These are phyloP conservation scores for Watsonalla binaria DNA, from an alignment of 2,888 invertebrate species.

Conservation along the genomic window DNA sequence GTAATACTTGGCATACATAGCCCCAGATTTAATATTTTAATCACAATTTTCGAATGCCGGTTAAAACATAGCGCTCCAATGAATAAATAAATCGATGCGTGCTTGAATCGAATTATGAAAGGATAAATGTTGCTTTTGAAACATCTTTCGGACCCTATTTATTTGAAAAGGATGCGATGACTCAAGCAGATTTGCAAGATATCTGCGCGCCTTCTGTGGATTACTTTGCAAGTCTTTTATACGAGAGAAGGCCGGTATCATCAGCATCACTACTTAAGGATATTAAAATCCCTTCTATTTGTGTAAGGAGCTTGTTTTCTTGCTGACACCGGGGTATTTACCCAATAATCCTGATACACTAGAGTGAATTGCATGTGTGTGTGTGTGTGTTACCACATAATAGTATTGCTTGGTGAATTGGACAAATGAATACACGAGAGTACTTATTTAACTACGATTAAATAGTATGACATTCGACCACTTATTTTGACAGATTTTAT, in stretches of 20 bases:
- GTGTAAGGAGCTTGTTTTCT: conserved; percentile 74
- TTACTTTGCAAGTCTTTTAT: conserved; percentile 78
- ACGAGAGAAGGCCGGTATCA: conserved; percentile 65
- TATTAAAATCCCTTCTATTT: conserved; percentile 76
- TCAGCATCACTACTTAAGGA: conserved; percentile 69
- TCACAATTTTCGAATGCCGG: no score
- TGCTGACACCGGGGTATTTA: conserved; percentile 55
- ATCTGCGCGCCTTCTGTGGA: conserved; percentile 69
- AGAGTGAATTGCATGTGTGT: conserved; percentile 31
- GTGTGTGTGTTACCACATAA: neutral
- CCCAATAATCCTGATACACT: conserved; percentile 56
- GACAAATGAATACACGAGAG: no score
- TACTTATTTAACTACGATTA: no score
- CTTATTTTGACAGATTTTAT: no score
- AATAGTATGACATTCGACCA: no score
- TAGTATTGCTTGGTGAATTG: neutral
- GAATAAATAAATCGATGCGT: neutral
- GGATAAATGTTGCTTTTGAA: conserved; percentile 46
- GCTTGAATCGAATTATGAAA: conserved; percentile 32
- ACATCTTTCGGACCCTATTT: conserved; percentile 66
- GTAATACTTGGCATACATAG: no score
- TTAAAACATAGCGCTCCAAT: neutral
- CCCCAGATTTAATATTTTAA: no score
- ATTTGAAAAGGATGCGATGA: conserved; percentile 75
- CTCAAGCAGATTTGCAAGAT: conserved; percentile 74